phyloP scores from a whole-genome alignment of 2,888 invertebrate species.

The Ophraella communa region DNA sequence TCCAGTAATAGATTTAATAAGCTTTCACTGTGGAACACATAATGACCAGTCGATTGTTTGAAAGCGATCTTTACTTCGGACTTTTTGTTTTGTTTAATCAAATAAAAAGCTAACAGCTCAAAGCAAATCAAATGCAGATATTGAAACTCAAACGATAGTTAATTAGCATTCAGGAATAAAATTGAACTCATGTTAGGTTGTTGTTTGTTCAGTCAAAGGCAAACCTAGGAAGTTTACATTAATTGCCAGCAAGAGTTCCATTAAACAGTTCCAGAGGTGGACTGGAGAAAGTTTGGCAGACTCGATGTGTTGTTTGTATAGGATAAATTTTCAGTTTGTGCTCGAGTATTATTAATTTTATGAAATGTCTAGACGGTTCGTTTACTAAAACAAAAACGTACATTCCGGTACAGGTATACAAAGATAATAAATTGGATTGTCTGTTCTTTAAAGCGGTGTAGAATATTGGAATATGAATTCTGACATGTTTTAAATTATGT shows the following conservation, averaged over 20 bases:
- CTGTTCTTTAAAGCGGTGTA: too few relatives aligned
- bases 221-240: constrained; percentile 20
- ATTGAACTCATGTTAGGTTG: constrained; percentile 11
- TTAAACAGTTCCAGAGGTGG: constrained; percentile 7
- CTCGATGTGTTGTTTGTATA: not conserved
- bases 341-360: too few relatives aligned
- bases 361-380: too few relatives aligned
- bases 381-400: too few relatives aligned
- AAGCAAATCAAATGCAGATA: constrained; percentile 13
- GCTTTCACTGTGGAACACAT: not conserved
- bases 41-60: not conserved
- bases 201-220: constrained; percentile 11
- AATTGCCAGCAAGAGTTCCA: constrained; percentile 18
- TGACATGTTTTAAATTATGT: too few relatives aligned
- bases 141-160: constrained; percentile 8
- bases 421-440: too few relatives aligned
- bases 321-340: not conserved
- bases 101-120: not conserved
- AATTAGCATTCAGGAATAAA: constrained; percentile 8
- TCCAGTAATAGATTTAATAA: not conserved
- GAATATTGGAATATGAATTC: too few relatives aligned
- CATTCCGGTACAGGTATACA: too few relatives aligned
- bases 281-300: not conserved
- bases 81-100: not conserved
- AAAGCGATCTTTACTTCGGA: not conserved